Evolutionary conservation across 2,888 invertebrate genomes (phyloP), one percentile per base, ranked within the genome.

Genomic region (Epinotia demarniana): DNA sequence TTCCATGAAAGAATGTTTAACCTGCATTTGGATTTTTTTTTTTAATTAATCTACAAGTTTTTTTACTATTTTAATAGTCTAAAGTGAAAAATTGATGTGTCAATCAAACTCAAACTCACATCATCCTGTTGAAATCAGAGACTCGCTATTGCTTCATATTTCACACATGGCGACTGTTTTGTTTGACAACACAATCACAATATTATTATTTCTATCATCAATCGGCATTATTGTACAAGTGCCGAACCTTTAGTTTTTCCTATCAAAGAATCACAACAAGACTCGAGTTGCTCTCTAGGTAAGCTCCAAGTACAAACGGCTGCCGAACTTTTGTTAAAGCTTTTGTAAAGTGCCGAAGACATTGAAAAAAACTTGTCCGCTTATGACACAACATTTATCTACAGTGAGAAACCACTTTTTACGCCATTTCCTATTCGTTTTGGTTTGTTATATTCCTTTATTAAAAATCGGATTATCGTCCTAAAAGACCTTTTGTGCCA

Each of bases 211-310:
- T 84, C 81, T 78, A 81, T 83, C 82, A 80, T 85, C 85, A 88
- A 85, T 88, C 86, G 85, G 79, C 86, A 85, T 83, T 86, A 85
- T 86, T 81, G 81, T 79, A 87, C 84, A 90, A 91, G 88, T 89
- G 87, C 83, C 84, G 83, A 85, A 84, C 86, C 86, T 87, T 84
- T 85, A 85, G 88, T 87, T 86, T 86, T 89, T 85, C 82, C 80
- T 89, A 90, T 91, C 90, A 87, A 87, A 91, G 86, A 88, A 91
- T 92, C 91, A 92, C 91, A 92, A 92, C 85, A 92, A 82, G 87
- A 86, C 86, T 84, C 81, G 83, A 85, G 83, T 83, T 81, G 82
- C 85, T 83, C 87, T 90, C 84, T 85, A 11, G 23, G 46, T 46
- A 49, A n/a, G 53, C 53, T 53, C 18, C 46, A 75, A 78, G 80